Conservation (phyloP, 2,797 vertebrate species). For the Gobio occitaniae region DNA sequence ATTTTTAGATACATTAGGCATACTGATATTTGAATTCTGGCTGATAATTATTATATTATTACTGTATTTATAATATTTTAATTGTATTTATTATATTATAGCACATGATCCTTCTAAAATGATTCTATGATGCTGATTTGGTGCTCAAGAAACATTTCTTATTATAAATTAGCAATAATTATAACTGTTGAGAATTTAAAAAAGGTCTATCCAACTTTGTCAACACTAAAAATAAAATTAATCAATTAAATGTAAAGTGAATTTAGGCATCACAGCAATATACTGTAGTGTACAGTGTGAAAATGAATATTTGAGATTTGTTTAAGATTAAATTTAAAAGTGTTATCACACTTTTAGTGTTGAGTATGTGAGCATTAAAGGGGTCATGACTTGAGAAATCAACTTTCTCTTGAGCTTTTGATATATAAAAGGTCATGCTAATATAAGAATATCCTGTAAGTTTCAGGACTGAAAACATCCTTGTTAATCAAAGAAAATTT, state of each 20-base stretch:
- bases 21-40: background rate
- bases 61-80: background rate
- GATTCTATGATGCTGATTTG: background rate
- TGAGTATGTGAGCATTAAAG: background rate
- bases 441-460: no score
- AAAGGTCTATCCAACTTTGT: no score
- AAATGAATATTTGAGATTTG: background rate
- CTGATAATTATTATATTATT: background rate
- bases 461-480: no score
- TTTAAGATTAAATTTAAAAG: background rate
- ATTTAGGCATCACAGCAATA: background rate
- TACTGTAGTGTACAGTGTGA: background rate
- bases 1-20: slow-evolving; percentile 36
- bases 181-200: no score
- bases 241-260: background rate
- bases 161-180: no score
- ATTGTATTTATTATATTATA: background rate
- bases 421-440: no score
- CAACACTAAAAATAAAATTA: background rate
- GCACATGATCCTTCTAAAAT: background rate
- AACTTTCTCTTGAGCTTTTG: no score
- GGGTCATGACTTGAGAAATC: no score
- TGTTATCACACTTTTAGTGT: background rate
- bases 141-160: background rate
- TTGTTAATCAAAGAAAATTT: no score